Base-by-base conservation (phyloP, 2,888 invertebrate species). In the Ochlodes sylvanus region DNA sequence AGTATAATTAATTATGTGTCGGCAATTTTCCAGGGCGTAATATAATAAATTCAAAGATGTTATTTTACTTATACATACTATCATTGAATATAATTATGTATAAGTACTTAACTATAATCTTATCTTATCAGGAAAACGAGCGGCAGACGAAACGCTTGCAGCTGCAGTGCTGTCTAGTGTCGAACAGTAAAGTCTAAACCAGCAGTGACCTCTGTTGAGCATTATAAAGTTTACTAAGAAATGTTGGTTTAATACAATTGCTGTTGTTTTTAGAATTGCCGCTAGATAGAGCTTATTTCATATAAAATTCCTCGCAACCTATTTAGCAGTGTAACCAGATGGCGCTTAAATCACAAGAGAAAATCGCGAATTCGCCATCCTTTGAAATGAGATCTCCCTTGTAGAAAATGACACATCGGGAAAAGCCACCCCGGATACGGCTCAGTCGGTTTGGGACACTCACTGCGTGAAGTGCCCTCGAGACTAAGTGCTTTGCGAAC, bases 381-480 rank as follows among this genome's bases (percentile, higher is more conserved):
- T 62, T 54, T 56, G 58, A 44, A 55, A 52, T 44, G 63, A 55
- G 38, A 38, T 44, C 56, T 61, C 60, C 81, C 82, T 77, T 77
- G 75, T 77, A 77, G 82, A 86, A 86, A 83, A 78, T 80, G 79
- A 76, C 79, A 81, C 84, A 83, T 85, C 80, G 83, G 86, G 87
- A 84, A 89, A 88, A 88, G 81, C 82, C 79, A 82, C 84, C 87
- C 88, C 83, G 87, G 89, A 84, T 82, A 80, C 79, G 73, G 81
- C 82, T 88, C 90, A 92, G 92, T 92, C 86, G 89, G 81, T 84
- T 85, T 85, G 87, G 87, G 85, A 84, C 86, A 75, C 80, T 84
- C 88, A 79, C 71, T 77, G 87, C 75, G 89, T 76, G 81, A 82
- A 84, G 87, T 88, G 78, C 85, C 76, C 76, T 77, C 70, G 72